Conservation (phyloP, 2,888 invertebrate genomes). For the Rhagonycha lutea region DNA sequence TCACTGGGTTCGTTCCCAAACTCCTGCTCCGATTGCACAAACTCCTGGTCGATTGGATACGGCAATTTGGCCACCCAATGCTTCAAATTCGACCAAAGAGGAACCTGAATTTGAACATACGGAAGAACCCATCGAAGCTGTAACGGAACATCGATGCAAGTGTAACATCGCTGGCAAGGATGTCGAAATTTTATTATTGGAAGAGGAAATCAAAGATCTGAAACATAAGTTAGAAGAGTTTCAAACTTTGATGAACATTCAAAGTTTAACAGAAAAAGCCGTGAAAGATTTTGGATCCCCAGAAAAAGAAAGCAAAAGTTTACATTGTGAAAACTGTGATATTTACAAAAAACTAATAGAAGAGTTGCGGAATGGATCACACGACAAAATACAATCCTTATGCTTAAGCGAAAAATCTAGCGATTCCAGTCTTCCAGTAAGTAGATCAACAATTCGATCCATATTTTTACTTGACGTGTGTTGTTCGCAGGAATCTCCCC, state of each 20-base stretch:
- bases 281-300: constrained; percentile 59
- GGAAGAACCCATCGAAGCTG: constrained; percentile 34
- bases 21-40: constrained; percentile 66
- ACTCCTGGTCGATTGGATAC: constrained; percentile 77
- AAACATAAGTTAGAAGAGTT: constrained; percentile 63
- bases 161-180: constrained; percentile 44
- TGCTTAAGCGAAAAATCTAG: background rate
- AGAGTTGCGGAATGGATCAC: background rate
- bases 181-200: constrained; percentile 48
- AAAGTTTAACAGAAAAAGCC: constrained; percentile 59
- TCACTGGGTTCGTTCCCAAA: constrained; percentile 85
- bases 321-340: constrained; percentile 42
- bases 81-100: constrained; percentile 40
- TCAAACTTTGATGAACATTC: constrained; percentile 62
- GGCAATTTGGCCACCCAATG: constrained; percentile 72
- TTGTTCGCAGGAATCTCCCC: background rate
- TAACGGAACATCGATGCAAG: constrained; percentile 28
- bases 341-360: constrained; percentile 26
- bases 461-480: background rate
- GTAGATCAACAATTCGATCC: background rate
- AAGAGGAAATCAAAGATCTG: constrained; percentile 60
- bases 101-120: constrained; percentile 35
- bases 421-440: constrained; percentile 17
- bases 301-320: constrained; percentile 44
- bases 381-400: constrained; percentile 2